Evolutionary conservation across 2,797 vertebrate species (phyloP).

Genomic region (Catamblyrhynchus diadema): DNA sequence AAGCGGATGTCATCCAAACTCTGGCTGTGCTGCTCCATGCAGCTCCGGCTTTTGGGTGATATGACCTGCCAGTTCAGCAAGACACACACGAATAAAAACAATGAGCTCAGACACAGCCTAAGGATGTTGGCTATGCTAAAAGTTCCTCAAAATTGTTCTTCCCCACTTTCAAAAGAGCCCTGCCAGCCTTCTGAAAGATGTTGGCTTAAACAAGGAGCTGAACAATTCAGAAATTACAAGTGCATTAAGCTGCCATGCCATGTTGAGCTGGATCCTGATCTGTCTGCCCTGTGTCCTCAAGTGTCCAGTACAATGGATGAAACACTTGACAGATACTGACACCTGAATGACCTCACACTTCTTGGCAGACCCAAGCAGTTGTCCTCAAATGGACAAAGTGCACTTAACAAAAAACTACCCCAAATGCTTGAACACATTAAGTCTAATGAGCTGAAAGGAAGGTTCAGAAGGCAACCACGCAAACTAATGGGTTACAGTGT

Average conservation of each 20-base stretch:
- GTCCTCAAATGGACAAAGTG: not conserved
- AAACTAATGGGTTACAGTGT: not conserved
- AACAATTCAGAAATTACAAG: not conserved
- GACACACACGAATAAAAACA: not conserved
- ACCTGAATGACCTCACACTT: not conserved
- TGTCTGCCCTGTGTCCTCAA: not conserved
- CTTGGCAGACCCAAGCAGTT: not conserved
- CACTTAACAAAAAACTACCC: not conserved
- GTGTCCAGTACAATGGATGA: not conserved
- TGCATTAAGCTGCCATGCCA: not conserved
- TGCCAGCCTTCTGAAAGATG: not conserved
- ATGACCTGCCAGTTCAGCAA: constrained; percentile 43
- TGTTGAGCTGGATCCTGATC: not conserved
- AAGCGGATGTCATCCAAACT: constrained; percentile 80
- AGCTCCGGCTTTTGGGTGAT: not conserved
- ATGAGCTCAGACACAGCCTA: not conserved
- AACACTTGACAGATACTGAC: not conserved
- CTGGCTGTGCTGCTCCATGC: constrained; percentile 77
- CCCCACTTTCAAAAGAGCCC: not conserved
- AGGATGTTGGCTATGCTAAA: not conserved
- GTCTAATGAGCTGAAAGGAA: not conserved
- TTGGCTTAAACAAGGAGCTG: not conserved
- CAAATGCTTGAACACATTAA: not conserved
- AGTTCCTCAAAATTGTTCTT: not conserved
- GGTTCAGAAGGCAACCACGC: not conserved